These are phyloP conservation scores for Pangasius mekongensis DNA, from an alignment of 2,797 vertebrate species.

Conservation along the genomic window DNA sequence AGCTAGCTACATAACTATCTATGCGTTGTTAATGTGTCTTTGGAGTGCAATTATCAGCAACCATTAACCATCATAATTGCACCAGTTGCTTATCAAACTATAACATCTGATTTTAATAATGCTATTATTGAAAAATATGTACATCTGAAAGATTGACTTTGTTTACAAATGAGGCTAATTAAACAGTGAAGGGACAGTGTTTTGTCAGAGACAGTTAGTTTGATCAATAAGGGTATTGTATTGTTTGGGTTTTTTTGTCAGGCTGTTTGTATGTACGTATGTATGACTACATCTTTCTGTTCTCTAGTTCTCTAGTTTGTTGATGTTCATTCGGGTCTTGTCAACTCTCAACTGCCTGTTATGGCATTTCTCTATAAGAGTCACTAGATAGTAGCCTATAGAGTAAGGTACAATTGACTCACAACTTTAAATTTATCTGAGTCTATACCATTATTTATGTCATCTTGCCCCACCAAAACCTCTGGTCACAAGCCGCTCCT, in stretches of 20 bases:
- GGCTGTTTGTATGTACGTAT: too few relatives aligned
- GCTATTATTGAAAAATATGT: neutral
- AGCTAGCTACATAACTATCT: too few relatives aligned
- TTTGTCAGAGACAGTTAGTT: too few relatives aligned
- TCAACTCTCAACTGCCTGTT: neutral
- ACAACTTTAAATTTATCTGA: neutral
- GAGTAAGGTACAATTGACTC: neutral
- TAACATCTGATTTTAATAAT: neutral
- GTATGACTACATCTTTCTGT: too few relatives aligned
- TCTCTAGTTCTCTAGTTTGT: too few relatives aligned
- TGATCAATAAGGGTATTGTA: too few relatives aligned
- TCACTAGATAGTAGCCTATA: neutral
- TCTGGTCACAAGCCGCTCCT: neutral
- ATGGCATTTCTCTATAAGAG: neutral
- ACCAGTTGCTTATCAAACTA: neutral
- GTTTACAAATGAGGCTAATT: too few relatives aligned
- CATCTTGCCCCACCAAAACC: neutral
- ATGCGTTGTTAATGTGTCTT: neutral
- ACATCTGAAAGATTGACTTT: too few relatives aligned
- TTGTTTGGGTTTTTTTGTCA: too few relatives aligned
- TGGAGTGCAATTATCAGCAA: neutral
- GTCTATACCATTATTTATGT: neutral
- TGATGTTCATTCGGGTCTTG: too few relatives aligned
- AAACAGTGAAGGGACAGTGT: too few relatives aligned
- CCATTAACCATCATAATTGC: neutral